Evolutionary conservation across 2,113 vertebrate genomes (phyloP).

Genomic region (Nanorana parkeri): DNA sequence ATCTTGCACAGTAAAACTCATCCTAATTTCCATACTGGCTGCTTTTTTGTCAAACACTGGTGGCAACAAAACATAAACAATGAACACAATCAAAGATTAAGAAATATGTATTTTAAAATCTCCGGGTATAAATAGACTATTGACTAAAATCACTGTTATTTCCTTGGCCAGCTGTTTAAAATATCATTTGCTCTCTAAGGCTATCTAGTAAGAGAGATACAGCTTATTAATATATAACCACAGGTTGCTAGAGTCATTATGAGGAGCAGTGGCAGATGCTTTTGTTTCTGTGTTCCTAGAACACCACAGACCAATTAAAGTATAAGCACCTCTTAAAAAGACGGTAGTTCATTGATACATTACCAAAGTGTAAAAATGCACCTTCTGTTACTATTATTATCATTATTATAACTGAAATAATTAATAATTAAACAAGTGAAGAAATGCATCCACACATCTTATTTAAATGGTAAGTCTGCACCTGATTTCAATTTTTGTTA

Average conservation of each 20-base stretch:
- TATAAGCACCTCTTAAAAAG: conserved; percentile 2
- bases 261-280: conserved; percentile 24
- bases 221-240: conserved; percentile 35
- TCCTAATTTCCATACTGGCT: too few species aligned
- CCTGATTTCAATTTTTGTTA: too few species aligned
- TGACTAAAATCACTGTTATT: background rate
- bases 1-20: too few species aligned
- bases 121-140: background rate
- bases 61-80: background rate
- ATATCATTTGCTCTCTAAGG: conserved; percentile 33
- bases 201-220: conserved; percentile 18
- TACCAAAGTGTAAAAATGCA: too few species aligned
- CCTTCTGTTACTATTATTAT: too few species aligned
- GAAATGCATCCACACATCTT: too few species aligned
- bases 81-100: too few species aligned
- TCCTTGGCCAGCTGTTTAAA: conserved; percentile 23
- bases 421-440: too few species aligned
- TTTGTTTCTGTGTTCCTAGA: conserved; percentile 6
- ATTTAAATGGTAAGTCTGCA: too few species aligned
- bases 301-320: conserved; percentile 3
- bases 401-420: too few species aligned
- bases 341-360: background rate
- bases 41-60: background rate
- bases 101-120: background rate
- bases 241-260: conserved; percentile 17